A percentile compares a stretch with the other conserved stretches of the same genome.
Evolutionary conservation across 2,113 vertebrate species (phyloP).

Genomic region (Scatophagus argus): DNA sequence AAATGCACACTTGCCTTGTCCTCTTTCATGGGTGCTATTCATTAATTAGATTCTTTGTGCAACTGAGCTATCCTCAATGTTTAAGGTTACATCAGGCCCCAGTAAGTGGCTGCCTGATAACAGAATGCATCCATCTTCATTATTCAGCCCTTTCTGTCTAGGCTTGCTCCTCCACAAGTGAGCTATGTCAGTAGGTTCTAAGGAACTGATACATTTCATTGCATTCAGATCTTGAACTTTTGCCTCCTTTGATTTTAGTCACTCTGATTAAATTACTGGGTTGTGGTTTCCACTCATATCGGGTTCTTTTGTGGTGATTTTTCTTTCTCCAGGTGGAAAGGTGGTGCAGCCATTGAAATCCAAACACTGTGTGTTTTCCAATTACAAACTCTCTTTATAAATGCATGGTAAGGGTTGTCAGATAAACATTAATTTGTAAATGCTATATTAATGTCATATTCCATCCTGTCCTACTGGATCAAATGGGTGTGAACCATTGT

Average conservation of each 20-base stretch:
- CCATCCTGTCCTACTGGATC: neutral
- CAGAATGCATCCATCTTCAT: conserved; percentile 98
- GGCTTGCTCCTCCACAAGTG: conserved; percentile 89
- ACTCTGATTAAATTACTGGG: conserved; percentile 89
- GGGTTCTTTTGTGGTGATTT: conserved; percentile 47
- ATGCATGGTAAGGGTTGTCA: neutral
- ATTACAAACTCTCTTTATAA: conserved; percentile 6
- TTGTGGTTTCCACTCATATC: conserved; percentile 53
- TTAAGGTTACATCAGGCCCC: conserved; percentile 97
- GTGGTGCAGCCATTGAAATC: conserved; percentile 35
- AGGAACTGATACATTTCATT: conserved; percentile 93
- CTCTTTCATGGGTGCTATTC: conserved; percentile 90
- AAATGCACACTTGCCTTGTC: conserved; percentile 91
- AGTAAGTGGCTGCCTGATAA: conserved; percentile 98
- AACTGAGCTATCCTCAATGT: conserved; percentile 94
- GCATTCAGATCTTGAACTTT: conserved; percentile 94
- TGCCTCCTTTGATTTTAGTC: conserved; percentile 91
- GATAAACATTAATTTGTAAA: conserved; percentile 24
- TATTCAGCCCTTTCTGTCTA: conserved; percentile 91
- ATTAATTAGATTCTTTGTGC: conserved; percentile 98
- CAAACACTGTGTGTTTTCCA: conserved; percentile 23
- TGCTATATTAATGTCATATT: conserved; percentile 1
- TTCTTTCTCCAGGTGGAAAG: conserved; percentile 13
- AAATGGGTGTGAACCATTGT: neutral
- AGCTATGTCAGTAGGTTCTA: conserved; percentile 89